Evolutionary conservation across 2,888 invertebrate genomes (phyloP), one percentile per base, ranked within the genome.

Genomic region (Parapristionchus giblindavisi): DNA sequence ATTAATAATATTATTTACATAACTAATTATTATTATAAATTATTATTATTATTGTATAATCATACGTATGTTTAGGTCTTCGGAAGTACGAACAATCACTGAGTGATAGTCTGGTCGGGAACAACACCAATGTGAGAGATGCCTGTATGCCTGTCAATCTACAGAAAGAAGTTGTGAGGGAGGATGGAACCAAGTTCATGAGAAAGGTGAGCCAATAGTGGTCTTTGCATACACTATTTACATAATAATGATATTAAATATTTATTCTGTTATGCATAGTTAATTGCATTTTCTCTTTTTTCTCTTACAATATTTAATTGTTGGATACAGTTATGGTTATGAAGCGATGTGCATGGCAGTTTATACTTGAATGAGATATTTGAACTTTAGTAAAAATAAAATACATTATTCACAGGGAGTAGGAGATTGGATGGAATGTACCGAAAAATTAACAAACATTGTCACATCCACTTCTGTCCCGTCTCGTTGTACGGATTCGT

Each of bases 381-480:
- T 52, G 43, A 40, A 29, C 24, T 56, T 14, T 11, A 43, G 11
- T 40, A 65, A 65, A 6, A 40, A 43, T 65, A 24, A 24, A 17
- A 14, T 8, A 11, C 21, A n/a, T 21, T 14, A 43, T 40, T 52
- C 79, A 76, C 61, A 86, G 85, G 87, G 87, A 21, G 82, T 79
- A 6, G 87, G 87, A n/a, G 78, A 84, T 56, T 87, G 86, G 86
- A 77, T 78, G 34, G 60, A 77, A 5, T 87, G 87, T 74, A 83
- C 84, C 2, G 43, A 72, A 1, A 76, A 79, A 27, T 76, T 87
- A 8, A 79, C 79, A 1, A 75, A 77, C 4, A 51, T 87, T 21
- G 56, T 86, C 21, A 72, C 74, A 21, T 58, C 79, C n/a, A 56
- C 76, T 21, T 65, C 70, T 8, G 27, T 71, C 66, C 11, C 77